A percentile compares a stretch with the other conserved stretches of the same genome.
These are phyloP conservation scores for Merodon equestris DNA, from an alignment of 2,888 invertebrate genomes.

Conservation along the genomic window DNA sequence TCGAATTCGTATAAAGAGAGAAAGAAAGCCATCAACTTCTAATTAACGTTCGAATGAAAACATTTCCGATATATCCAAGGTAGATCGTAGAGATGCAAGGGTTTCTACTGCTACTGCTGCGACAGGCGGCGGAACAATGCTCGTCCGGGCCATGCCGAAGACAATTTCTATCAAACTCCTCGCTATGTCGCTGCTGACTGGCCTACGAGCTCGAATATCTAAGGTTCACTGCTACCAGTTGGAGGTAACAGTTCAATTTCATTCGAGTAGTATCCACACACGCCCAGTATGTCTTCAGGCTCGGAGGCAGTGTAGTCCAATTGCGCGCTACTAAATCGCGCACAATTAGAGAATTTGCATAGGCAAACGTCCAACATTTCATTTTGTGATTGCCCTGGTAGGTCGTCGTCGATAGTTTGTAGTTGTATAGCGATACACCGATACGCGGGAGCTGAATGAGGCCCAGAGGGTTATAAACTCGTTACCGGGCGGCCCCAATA, in stretches of 20 bases:
- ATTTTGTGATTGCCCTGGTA: constrained; percentile 54
- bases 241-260: constrained; percentile 61
- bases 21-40: constrained; percentile 69
- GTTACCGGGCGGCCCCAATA: constrained; percentile 9
- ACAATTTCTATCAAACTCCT: constrained; percentile 59
- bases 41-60: constrained; percentile 67
- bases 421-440: constrained; percentile 45
- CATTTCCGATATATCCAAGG: constrained; percentile 65
- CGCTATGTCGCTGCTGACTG: too few relatives aligned
- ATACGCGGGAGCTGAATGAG: constrained; percentile 14
- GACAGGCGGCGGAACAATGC: constrained; percentile 28
- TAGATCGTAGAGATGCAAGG: constrained; percentile 45
- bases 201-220: too few relatives aligned
- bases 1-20: neutral
- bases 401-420: constrained; percentile 17
- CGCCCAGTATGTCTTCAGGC: constrained; percentile 53
- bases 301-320: constrained; percentile 53
- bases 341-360: constrained; percentile 69
- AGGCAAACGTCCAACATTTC: constrained; percentile 68
- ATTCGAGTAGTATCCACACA: constrained; percentile 37
- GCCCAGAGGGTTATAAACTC: constrained; percentile 36
- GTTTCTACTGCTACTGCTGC: neutral
- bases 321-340: constrained; percentile 69
- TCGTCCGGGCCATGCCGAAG: constrained; percentile 21
- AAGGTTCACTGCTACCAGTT: constrained; percentile 21